Evolutionary conservation across 2,797 vertebrate species (phyloP).

Genomic region (Triplophysa bombifrons): DNA sequence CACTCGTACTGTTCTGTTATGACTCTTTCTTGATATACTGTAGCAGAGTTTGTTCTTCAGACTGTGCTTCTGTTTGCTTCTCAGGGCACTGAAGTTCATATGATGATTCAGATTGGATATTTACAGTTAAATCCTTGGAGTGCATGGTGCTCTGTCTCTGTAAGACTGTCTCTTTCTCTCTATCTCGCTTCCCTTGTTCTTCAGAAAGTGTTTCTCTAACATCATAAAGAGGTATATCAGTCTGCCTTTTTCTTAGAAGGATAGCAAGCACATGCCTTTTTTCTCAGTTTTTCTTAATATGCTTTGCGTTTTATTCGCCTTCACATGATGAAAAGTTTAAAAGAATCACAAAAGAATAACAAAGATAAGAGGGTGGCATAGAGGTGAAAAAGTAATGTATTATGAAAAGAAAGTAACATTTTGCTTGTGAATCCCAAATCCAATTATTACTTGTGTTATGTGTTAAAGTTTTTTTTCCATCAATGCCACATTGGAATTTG

Average conservation of each 20-base stretch:
- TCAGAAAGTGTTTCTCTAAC: conserved; percentile 35
- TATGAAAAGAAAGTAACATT: conserved; percentile 34
- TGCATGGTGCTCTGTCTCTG: not conserved
- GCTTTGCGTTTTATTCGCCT: conserved; percentile 41
- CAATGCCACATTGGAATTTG: not conserved
- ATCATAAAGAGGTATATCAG: conserved; percentile 33
- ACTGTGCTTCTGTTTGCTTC: conserved; percentile 1
- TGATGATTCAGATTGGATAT: conserved; percentile 10
- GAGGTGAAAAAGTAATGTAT: conserved; percentile 3
- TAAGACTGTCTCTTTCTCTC: not conserved
- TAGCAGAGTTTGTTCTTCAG: conserved; percentile 1
- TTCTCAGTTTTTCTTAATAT: conserved; percentile 37
- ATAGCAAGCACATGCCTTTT: conserved; percentile 39
- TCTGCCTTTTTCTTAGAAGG: conserved; percentile 27
- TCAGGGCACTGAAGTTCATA: not conserved
- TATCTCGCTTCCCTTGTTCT: not conserved
- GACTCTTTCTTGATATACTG: not conserved
- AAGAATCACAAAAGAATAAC: conserved; percentile 25
- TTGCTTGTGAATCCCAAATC: conserved; percentile 35
- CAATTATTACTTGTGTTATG: conserved; percentile 34
- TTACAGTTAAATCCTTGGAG: conserved; percentile 4
- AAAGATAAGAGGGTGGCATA: conserved; percentile 30
- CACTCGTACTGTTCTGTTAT: no score
- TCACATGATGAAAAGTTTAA: conserved; percentile 35
- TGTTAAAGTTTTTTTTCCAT: conserved; percentile 29